Evolutionary conservation across 1,140 invertebrate genomes (phyloP).

Genomic region (Drusus annulatus): DNA sequence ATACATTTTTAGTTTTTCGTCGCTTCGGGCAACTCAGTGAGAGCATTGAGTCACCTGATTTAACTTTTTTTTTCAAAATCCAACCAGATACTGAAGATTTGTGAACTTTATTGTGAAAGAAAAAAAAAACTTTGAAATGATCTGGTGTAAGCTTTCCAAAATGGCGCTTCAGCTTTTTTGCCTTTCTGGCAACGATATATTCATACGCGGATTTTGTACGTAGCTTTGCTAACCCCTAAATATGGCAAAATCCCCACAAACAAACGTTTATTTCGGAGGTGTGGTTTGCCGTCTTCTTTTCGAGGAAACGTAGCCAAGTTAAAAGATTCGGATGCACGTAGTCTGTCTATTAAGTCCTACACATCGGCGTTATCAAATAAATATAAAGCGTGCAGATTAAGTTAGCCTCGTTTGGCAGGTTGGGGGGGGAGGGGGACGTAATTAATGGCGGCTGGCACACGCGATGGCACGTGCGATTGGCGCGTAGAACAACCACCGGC

Average conservation of each 20-base stretch:
- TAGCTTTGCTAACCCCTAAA: too few species aligned
- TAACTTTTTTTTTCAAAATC: too few species aligned
- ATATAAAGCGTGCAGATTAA: constrained; percentile 37
- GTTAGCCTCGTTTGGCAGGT: constrained; percentile 8
- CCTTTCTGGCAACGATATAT: too few species aligned
- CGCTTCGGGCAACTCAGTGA: too few species aligned
- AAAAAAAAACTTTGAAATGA: too few species aligned
- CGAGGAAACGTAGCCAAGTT: not conserved
- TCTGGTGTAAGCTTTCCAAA: too few species aligned
- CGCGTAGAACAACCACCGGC: constrained; percentile 16
- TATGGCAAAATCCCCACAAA: not conserved
- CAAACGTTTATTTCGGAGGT: not conserved
- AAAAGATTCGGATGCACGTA: not conserved
- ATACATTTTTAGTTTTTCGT: too few species aligned
- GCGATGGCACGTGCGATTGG: constrained; percentile 42
- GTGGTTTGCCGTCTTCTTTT: not conserved
- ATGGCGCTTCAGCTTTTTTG: too few species aligned
- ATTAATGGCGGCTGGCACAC: constrained; percentile 38
- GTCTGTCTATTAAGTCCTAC: not conserved
- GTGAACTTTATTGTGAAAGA: too few species aligned
- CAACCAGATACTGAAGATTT: too few species aligned
- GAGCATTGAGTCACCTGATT: too few species aligned
- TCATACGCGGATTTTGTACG: too few species aligned
- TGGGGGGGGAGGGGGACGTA: not conserved
- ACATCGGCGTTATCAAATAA: not conserved